Evolutionary conservation across 2,113 vertebrate genomes (phyloP), one percentile per base, ranked within the genome.

Genomic region (Todiramphus saurophagus): DNA sequence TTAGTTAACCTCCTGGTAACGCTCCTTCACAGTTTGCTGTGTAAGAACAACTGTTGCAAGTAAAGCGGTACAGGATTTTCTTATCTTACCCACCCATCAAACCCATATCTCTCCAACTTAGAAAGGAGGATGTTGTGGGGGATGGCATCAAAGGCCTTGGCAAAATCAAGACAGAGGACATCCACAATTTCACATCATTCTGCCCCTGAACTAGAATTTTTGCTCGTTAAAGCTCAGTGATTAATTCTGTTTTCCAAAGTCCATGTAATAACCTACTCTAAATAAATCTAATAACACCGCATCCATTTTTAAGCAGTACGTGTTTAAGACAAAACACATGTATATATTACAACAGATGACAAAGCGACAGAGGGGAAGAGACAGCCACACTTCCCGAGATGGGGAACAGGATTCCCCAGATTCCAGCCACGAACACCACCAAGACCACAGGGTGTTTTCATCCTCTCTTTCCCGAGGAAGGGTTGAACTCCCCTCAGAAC

Each of bases 361-460:
- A 70, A 30, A 14, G 13, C 14, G 28, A 37, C 15, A 50, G 33
- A 16, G 11, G 9, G n/a, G n/a, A 62, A 75, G 39, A n/a, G 30
- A 31, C 6, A 70, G 41, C 30, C 2, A 2, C 6, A n/a, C 44
- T 30, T 43, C 56, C 46, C 60, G 23, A 16, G 10, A 33, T 11
- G 16, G 31, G 78, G 66, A 88, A 75, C 14, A 25, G 20, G 28
- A 50, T 51, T 31, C 48, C 58, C 58, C 80, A 35, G 23, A 30
- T n/a, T 17, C 56, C 5, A n/a, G 33, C 51, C 9, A 18, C 0
- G n/a, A 67, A 50, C 43, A 53, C 31, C n/a, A 33, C 30, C 72
- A 25, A 50, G 28, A 7, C 25, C 1, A 0, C 43, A 1, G 48
- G 25, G 19, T 2, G 4, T 15, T 66, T 31, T 21, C 33, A 46